These are phyloP conservation scores for Harpagoxenus sublaevis DNA, from an alignment of 2,888 invertebrate genomes.

Conservation along the genomic window DNA sequence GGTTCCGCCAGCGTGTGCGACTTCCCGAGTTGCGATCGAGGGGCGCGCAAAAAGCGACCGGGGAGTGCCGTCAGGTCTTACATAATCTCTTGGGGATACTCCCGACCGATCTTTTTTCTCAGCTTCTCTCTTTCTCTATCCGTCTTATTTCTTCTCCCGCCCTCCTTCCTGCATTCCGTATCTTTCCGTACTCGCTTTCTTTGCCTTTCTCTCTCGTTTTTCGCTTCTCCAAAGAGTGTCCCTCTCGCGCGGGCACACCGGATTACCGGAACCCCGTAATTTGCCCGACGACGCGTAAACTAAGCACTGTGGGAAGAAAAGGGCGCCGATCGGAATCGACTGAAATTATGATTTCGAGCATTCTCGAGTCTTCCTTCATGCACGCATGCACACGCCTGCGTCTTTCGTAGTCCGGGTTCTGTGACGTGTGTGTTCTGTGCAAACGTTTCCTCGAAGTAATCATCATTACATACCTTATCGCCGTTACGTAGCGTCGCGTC, in stretches of 20 bases:
- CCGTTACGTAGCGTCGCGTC: slow-evolving; percentile 27
- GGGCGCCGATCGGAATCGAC: slow-evolving; percentile 57
- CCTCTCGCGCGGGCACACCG: slow-evolving; percentile 68
- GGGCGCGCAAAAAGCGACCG: slow-evolving; percentile 24
- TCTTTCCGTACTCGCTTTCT: slow-evolving; percentile 9
- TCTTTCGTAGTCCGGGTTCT: not conserved
- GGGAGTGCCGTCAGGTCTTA: slow-evolving; percentile 16
- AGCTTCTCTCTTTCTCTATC: not conserved
- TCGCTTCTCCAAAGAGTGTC: slow-evolving; percentile 35
- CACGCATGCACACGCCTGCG: not conserved
- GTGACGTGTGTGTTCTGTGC: not conserved
- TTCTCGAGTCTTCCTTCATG: slow-evolving; percentile 36
- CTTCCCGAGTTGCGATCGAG: slow-evolving; percentile 31
- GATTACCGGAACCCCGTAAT: slow-evolving; percentile 77
- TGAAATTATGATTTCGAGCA: slow-evolving; percentile 70
- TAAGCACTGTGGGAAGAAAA: slow-evolving; percentile 74
- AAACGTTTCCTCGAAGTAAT: slow-evolving; percentile 76
- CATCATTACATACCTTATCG: slow-evolving; percentile 74
- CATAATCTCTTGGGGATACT: slow-evolving; percentile 24
- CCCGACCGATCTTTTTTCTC: slow-evolving; percentile 8
- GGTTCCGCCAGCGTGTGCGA: slow-evolving; percentile 11
- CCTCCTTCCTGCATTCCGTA: slow-evolving; percentile 28
- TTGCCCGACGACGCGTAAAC: slow-evolving; percentile 76
- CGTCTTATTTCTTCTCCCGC: slow-evolving; percentile 13
- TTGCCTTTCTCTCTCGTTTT: not conserved